A percentile compares a stretch with the other conserved stretches of the same genome.
These are phyloP conservation scores for Toxotes chatareus DNA, from an alignment of 2,113 vertebrate species.

Conservation along the genomic window DNA sequence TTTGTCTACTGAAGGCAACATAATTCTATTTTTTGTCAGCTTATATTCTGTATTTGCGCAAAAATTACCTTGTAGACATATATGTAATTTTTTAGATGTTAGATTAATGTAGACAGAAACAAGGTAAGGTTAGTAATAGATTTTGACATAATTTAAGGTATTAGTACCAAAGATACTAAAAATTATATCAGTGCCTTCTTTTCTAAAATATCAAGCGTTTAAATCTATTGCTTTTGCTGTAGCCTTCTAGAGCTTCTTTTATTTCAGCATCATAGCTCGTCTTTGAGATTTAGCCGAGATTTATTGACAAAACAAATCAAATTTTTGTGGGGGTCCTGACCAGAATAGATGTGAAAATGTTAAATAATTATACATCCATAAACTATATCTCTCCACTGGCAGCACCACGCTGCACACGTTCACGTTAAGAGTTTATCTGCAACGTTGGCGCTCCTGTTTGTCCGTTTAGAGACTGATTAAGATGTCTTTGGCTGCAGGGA, in stretches of 20 bases:
- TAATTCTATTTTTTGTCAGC: background rate
- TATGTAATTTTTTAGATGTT: background rate
- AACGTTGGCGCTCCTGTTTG: background rate
- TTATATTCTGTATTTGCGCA: background rate
- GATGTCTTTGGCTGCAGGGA: slow-evolving; percentile 39
- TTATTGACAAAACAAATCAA: slow-evolving; percentile 10
- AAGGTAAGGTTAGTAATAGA: no score
- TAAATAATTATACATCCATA: background rate
- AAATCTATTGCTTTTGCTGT: background rate
- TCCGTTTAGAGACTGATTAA: slow-evolving; percentile 23
- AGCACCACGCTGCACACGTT: background rate
- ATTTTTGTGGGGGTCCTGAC: background rate
- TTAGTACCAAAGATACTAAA: background rate
- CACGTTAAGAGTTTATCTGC: no score
- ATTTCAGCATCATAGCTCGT: background rate
- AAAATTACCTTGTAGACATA: background rate
- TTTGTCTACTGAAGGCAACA: background rate
- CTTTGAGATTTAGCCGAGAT: background rate
- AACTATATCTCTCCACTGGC: background rate
- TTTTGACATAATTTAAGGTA: background rate
- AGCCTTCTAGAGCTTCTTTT: background rate
- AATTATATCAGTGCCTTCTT: background rate
- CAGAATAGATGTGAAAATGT: slow-evolving; percentile 6
- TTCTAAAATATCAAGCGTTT: no score
- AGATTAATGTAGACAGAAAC: background rate